phyloP scores from a whole-genome alignment of 2,797 vertebrate genomes.

The Pogonophryne albipinna region DNA sequence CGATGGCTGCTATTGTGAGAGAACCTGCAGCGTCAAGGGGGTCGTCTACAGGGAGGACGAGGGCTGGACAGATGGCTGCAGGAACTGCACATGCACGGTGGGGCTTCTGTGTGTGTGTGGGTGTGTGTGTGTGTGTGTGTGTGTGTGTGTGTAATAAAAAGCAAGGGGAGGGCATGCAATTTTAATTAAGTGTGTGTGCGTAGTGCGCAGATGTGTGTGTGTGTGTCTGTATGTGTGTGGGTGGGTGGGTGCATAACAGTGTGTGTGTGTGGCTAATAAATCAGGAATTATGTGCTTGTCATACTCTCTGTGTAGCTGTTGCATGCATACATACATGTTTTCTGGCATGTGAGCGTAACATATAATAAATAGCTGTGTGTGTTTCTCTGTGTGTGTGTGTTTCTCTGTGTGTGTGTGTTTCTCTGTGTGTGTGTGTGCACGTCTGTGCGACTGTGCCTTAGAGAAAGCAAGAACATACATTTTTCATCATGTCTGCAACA shows the following conservation, averaged over 20 bases:
- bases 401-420: conserved; percentile 11
- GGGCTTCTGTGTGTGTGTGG: conserved; percentile 56
- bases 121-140: conserved; percentile 28
- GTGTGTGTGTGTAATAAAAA: conserved; percentile 18
- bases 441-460: background rate
- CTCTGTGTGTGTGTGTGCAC: background rate
- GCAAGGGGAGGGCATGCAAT: conserved; percentile 32
- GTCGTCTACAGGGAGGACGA: conserved; percentile 94
- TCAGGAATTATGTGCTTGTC: conserved; percentile 25
- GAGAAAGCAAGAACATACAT: conserved; percentile 36
- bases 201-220: too few species aligned
- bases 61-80: conserved; percentile 96
- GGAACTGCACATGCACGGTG: conserved; percentile 98
- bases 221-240: conserved; percentile 1
- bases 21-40: conserved; percentile 94
- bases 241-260: conserved; percentile 4
- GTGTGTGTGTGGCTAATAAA: conserved; percentile 15
- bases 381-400: conserved; percentile 1
- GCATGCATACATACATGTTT: conserved; percentile 14
- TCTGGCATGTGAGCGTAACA: conserved; percentile 2
- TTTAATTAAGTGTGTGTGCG: conserved; percentile 34
- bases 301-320: conserved; percentile 25
- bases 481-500: conserved; percentile 47
- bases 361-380: conserved; percentile 11
- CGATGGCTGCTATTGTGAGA: conserved; percentile 98